Evolutionary conservation across 2,113 vertebrate species (phyloP), one percentile per base, ranked within the genome.

Genomic region (Glaucomys volans): DNA sequence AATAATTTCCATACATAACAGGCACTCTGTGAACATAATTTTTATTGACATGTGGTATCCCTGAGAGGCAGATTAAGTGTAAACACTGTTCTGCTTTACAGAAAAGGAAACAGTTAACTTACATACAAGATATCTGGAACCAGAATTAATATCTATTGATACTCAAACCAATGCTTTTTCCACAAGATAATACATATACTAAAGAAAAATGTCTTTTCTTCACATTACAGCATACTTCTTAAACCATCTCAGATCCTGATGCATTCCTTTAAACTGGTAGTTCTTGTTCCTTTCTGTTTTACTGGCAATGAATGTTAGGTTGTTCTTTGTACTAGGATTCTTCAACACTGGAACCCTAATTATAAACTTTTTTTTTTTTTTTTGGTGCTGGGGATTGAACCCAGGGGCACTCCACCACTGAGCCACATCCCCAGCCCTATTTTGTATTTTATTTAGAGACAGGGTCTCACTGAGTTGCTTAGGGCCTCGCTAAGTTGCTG

Each of bases 41-140:
- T 98, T 98, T 97, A 97, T 97, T 97, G 85, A 96, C 47, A 88
- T 95, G 86, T 95, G 86, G 83, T 95, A 97, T 97, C 97, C 97
- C 97, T 98, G 97, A 97, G 97, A 97, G 77, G 82, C 92, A 97
- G 62, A 86, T 87, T 88, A 96, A 77, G 42, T 97, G 44, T 97
- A 96, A 97, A 98, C 95, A 96, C 84, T 91, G 66, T 90, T 95
- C 84, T 88, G 52, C 69, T 97, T 91, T 93, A 95, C 81, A 96
- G 75, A 93, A 87, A 92, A 74, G 84, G 62, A 96, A 92, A 83
- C 66, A 59, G 85, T 92, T 87, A 83, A 91, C 35, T 90, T 72
- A 95, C 22, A 75, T 16, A 80, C 3, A 96, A 96, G 87, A 97
- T 80, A 90, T 71, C n/a, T 91, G 57, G 64, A 86, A 86, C 47